phyloP scores from a whole-genome alignment of 2,113 vertebrate species.

The Apus apus region DNA sequence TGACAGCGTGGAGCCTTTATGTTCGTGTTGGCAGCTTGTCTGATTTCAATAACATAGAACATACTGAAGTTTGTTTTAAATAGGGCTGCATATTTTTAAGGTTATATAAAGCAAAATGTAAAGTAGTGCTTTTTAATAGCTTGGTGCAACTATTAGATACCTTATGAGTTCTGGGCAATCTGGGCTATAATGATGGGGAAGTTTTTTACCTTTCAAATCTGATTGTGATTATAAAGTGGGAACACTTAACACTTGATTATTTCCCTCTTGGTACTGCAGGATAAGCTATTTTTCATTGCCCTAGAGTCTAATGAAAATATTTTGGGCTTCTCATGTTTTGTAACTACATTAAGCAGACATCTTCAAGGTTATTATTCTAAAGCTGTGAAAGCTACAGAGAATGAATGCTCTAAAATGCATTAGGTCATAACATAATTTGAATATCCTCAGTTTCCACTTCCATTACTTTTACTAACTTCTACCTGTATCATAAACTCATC shows the following conservation, averaged over 20 bases:
- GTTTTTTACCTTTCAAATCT: not conserved
- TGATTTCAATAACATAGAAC: conserved; percentile 38
- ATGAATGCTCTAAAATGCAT: not conserved
- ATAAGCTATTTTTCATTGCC: not conserved
- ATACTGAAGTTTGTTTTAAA: conserved; percentile 22
- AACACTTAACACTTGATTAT: not conserved
- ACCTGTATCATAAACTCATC: not conserved
- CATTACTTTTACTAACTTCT: not conserved
- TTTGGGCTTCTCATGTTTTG: not conserved
- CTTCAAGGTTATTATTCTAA: not conserved
- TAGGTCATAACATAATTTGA: not conserved
- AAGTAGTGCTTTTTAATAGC: conserved; percentile 9
- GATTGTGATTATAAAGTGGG: not conserved
- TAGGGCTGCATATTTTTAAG: not conserved
- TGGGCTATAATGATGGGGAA: not conserved
- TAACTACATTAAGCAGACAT: not conserved
- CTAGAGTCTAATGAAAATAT: not conserved
- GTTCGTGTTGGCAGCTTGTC: conserved; percentile 49
- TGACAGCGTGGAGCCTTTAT: conserved; percentile 62
- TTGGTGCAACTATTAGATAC: not conserved
- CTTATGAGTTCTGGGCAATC: not conserved
- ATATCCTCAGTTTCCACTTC: not conserved
- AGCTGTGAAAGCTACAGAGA: not conserved
- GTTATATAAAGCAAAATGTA: not conserved
- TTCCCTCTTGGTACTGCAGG: not conserved